These are phyloP conservation scores for Carabus problematicus DNA, from an alignment of 2,888 invertebrate genomes.

Conservation along the genomic window DNA sequence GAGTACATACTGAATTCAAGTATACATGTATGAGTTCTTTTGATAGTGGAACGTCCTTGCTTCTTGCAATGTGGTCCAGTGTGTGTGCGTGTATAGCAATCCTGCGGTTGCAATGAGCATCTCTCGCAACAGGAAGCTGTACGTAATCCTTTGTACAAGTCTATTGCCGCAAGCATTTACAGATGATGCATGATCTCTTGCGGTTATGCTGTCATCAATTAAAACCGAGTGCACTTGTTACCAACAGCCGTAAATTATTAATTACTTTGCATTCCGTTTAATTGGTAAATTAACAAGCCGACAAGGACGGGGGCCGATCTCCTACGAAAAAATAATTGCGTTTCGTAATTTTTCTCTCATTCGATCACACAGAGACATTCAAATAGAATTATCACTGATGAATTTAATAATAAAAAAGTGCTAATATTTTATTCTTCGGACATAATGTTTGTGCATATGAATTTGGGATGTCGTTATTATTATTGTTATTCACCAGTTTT, in stretches of 20 bases:
- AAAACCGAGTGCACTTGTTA: slow-evolving; percentile 18
- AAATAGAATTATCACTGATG: not conserved
- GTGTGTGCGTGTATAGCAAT: too few species aligned
- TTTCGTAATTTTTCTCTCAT: not conserved
- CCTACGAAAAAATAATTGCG: not conserved
- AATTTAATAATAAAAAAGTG: not conserved
- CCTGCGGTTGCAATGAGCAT: too few species aligned
- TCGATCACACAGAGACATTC: not conserved
- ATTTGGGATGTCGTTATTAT: not conserved
- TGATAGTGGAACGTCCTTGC: too few species aligned
- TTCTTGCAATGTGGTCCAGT: too few species aligned
- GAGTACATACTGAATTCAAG: too few species aligned
- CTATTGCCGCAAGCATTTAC: too few species aligned
- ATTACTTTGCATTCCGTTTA: slow-evolving; percentile 22
- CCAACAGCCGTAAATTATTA: slow-evolving; percentile 28
- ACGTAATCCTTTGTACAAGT: too few species aligned
- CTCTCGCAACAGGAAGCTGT: too few species aligned
- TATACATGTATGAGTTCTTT: too few species aligned
- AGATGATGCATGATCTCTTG: slow-evolving; percentile 9
- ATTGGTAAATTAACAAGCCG: slow-evolving; percentile 13
- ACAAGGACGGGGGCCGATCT: not conserved
- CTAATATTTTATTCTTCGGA: not conserved
- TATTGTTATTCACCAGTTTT: not conserved
- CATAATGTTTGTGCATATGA: not conserved
- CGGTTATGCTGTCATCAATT: slow-evolving; percentile 21